Base-by-base conservation (phyloP, 2,113 vertebrate species). In the Antechinus flavipes region DNA sequence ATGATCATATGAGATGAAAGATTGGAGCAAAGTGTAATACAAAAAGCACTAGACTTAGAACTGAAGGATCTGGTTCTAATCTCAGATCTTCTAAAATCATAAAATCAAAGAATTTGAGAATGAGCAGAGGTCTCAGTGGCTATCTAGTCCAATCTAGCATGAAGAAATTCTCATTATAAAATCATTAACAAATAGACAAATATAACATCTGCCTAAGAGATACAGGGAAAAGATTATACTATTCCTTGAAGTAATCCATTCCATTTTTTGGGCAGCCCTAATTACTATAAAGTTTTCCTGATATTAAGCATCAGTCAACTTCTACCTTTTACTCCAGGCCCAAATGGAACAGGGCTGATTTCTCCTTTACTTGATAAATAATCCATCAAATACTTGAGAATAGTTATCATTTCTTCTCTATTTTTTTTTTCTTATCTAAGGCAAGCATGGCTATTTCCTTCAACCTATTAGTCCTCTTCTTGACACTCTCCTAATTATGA, bases 1-100 rank as follows among this genome's bases (percentile, higher is more conserved):
- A 98, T 42, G 35, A 42, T 42, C 68, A 76, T 98, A 95, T 50
- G 55, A 96, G 50, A 26, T 96, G 35, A 96, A 97, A 93, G 92
- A 97, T 96, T 96, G 89, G 93, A 93, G 49, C n/a, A 94, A 84
- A 42, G 54, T 96, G 0, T 42, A 84, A 8, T 42, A n/a, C 42
- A 84, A 84, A 84, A 42, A 23, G 19, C 16, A 84, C 6, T 84
- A 8, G 68, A 84, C 19, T 84, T 76, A 16, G 61, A n/a, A 76
- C 22, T n/a, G 35, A 35, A 76, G 35, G 14, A 76, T 1, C 3
- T 76, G 61, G 0, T 84, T 84, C n/a, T 84, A 84, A 84, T 42
- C 2, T 7, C 42, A n/a, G 14, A n/a, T 76, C 30, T 84, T 19
- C 16, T 19, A 84, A n/a, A 84, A 84, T 84, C n/a, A 76, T 16